Percentiles rank a stretch among this genome's conserved stretches.
phyloP scores from a whole-genome alignment of 1,140 invertebrate species.

The Mizuhopecten yessoensis region DNA sequence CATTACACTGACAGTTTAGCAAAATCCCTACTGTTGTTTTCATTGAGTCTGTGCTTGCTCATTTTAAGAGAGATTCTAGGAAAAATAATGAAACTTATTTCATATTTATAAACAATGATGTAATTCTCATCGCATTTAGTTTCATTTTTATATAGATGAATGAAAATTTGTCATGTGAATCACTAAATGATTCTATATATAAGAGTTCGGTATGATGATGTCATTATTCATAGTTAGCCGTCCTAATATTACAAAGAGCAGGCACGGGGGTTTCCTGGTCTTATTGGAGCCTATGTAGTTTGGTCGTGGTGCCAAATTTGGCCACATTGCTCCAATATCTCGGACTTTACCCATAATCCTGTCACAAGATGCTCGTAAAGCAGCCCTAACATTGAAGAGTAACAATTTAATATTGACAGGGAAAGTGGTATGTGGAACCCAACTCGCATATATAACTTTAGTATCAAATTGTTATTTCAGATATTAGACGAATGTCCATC shows the following conservation, averaged over 20 bases:
- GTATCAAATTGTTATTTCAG: neutral
- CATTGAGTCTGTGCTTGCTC: no score
- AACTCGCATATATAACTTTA: neutral
- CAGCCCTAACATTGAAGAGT: conserved; percentile 13
- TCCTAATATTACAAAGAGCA: neutral
- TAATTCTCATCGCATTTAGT: no score
- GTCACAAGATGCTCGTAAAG: neutral
- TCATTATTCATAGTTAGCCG: neutral
- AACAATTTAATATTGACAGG: conserved; percentile 29
- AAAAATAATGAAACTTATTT: no score
- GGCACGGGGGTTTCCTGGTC: neutral
- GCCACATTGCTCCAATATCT: conserved; percentile 15
- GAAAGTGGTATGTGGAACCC: conserved; percentile 5
- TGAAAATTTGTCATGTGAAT: no score
- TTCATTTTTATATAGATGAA: no score
- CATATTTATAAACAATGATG: no score
- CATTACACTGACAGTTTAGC: no score
- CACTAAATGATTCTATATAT: no score
- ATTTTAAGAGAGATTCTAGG: no score
- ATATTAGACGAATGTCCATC: neutral
- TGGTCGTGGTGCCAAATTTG: neutral
- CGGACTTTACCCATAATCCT: neutral
- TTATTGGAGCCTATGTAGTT: neutral
- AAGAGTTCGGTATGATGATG: no score
- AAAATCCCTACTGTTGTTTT: no score